These are phyloP conservation scores for Dascyllus trimaculatus DNA, from an alignment of 2,113 vertebrate species.

Conservation along the genomic window DNA sequence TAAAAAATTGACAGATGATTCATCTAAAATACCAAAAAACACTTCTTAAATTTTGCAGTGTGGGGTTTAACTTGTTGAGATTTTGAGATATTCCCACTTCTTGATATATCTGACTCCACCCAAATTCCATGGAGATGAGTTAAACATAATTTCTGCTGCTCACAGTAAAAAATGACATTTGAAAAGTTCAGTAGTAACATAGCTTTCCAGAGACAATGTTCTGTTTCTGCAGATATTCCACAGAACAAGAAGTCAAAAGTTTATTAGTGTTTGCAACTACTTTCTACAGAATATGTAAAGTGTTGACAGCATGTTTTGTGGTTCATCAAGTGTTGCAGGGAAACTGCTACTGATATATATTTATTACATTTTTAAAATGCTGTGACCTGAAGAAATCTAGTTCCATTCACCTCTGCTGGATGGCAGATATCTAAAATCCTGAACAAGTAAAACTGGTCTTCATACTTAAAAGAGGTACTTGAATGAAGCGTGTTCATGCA, in stretches of 20 bases:
- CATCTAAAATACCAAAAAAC: background rate
- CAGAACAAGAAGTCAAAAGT: background rate
- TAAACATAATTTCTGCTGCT: background rate
- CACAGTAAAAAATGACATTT: background rate
- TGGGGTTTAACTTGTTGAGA: background rate
- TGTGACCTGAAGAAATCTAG: background rate
- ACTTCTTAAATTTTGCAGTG: background rate
- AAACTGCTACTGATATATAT: background rate
- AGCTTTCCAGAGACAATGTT: background rate
- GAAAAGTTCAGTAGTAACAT: background rate
- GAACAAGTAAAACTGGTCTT: background rate
- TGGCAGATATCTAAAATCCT: no score
- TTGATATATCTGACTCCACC: background rate
- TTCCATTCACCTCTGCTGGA: background rate
- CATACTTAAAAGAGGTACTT: background rate
- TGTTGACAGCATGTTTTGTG: background rate
- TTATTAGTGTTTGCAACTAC: background rate
- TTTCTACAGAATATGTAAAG: background rate
- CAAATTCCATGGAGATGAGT: background rate
- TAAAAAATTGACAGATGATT: background rate
- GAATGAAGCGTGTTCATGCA: background rate
- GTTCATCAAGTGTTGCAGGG: background rate
- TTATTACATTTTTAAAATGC: background rate
- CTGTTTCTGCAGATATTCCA: conserved; percentile 1
- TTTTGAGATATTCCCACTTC: background rate